Conservation (phyloP, 2,113 vertebrate genomes). For the Thamnophis sirtalis region DNA sequence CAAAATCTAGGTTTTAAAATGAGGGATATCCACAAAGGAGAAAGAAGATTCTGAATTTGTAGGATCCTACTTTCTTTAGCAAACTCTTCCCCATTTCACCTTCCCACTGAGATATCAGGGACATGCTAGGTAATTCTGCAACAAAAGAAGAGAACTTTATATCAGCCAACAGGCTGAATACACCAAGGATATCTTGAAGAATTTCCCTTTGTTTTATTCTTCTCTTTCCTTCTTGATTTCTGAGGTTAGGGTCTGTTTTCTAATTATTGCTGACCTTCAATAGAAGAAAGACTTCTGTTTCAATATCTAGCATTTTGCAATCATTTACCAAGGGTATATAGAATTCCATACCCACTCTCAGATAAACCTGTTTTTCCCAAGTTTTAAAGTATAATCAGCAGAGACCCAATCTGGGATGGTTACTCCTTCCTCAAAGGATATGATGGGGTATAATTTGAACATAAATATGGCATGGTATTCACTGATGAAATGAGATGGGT, state of each 20-base stretch:
- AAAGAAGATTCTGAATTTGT: background rate
- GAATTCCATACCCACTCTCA: too few species aligned
- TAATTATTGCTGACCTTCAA: background rate
- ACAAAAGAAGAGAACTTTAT: background rate
- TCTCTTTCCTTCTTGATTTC: background rate
- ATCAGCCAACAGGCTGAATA: background rate
- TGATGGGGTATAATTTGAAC: background rate
- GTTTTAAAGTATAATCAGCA: background rate
- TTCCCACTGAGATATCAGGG: background rate
- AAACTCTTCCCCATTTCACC: background rate
- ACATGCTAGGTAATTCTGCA: background rate
- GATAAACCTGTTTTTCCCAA: background rate
- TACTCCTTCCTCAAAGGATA: background rate
- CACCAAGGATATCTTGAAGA: background rate
- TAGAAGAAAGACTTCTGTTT: background rate
- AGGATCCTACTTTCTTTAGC: background rate
- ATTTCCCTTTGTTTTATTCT: background rate
- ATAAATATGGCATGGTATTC: background rate
- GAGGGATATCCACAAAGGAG: background rate
- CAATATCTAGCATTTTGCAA: background rate
- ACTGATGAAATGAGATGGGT: background rate
- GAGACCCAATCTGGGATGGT: background rate
- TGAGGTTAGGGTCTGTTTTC: background rate
- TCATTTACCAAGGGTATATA: background rate
- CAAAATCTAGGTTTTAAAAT: background rate